These are phyloP conservation scores for Scaptomyza montana DNA, from an alignment of 1,140 invertebrate genomes.

Conservation along the genomic window DNA sequence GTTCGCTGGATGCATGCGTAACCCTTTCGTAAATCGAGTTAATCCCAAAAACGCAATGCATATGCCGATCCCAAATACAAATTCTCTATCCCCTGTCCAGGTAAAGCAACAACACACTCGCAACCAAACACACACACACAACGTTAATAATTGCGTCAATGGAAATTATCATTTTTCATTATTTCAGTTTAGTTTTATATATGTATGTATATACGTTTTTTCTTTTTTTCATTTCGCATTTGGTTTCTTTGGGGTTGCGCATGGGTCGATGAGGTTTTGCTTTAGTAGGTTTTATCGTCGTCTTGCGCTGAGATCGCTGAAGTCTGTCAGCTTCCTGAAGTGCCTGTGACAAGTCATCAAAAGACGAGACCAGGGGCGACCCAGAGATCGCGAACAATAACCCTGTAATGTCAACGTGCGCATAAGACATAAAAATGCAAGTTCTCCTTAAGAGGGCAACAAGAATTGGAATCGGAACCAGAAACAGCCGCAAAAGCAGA, in stretches of 20 bases:
- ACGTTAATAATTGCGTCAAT: conserved; percentile 52
- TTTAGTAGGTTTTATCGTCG: conserved; percentile 8
- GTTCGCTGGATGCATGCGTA: conserved; percentile 55
- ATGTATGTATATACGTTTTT: background rate
- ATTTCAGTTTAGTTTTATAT: conserved; percentile 19
- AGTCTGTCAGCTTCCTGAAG: conserved; percentile 53
- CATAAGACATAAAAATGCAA: conserved; percentile 31
- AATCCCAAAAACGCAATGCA: conserved; percentile 63
- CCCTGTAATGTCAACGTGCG: conserved; percentile 64
- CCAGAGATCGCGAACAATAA: conserved; percentile 49
- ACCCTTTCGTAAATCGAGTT: conserved; percentile 76
- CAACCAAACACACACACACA: conserved; percentile 15
- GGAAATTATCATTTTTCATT: conserved; percentile 79
- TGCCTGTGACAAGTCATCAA: conserved; percentile 62
- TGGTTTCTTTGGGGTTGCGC: conserved; percentile 47
- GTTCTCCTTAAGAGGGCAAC: conserved; percentile 19
- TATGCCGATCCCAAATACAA: conserved; percentile 18
- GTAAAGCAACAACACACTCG: conserved; percentile 27
- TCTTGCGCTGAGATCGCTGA: conserved; percentile 35
- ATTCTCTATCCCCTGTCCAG: conserved; percentile 21
- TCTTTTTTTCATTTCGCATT: conserved; percentile 42
- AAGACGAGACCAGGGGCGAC: conserved; percentile 39
- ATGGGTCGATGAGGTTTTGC: conserved; percentile 20
- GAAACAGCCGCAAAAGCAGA: background rate
- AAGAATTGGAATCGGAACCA: background rate